Evolutionary conservation across 92 coral and sea anemone species (phyloP).

Genomic region (Hydrozoanthus gracilis): DNA sequence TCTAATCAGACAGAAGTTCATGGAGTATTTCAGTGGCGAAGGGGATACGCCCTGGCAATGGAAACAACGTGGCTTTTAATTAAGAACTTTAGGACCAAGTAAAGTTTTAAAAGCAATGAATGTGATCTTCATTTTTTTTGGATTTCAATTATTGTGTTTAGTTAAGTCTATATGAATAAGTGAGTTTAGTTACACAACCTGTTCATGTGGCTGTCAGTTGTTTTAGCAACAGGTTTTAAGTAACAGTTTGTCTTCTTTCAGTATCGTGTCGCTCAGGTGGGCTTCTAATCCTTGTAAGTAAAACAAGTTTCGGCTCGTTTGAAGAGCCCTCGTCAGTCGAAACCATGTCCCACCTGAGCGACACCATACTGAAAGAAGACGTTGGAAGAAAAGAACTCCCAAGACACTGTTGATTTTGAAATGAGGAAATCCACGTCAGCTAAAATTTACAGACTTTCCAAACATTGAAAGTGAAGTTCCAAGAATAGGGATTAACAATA

Average conservation of each 20-base stretch:
- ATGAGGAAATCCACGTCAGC: no score
- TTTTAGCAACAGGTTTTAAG: constrained; percentile 1
- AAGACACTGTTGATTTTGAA: no score
- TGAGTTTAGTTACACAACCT: background rate
- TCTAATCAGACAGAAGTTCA: constrained; percentile 60
- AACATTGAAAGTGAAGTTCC: no score
- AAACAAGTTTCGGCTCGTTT: no score
- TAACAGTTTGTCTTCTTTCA: background rate
- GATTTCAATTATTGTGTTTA: background rate
- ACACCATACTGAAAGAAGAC: no score
- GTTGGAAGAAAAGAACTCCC: no score
- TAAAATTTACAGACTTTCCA: no score
- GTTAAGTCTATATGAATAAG: background rate
- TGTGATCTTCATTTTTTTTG: background rate
- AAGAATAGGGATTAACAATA: no score
- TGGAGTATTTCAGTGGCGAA: constrained; percentile 57
- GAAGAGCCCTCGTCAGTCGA: no score
- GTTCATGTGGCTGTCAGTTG: constrained; percentile 6
- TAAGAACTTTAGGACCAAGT: background rate
- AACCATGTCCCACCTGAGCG: no score
- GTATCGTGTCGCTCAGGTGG: no score
- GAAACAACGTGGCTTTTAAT: constrained; percentile 53
- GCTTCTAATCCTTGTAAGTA: no score
- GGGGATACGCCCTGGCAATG: constrained; percentile 76
- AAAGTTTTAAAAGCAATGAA: background rate